These are phyloP conservation scores for Malurus melanocephalus DNA, from an alignment of 2,113 vertebrate species.

Conservation along the genomic window DNA sequence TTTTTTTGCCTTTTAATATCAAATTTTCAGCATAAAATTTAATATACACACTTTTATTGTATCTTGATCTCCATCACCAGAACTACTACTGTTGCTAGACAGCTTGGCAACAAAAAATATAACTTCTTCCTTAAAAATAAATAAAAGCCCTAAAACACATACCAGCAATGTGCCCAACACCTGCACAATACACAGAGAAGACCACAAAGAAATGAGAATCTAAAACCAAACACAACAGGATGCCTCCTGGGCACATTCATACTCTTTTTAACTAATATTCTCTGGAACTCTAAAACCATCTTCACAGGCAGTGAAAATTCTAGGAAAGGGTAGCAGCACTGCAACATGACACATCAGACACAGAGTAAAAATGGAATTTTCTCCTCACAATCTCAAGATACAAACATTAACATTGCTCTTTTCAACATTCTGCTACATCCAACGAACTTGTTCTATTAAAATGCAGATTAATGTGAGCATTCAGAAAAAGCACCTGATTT, in stretches of 20 bases:
- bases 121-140: background rate
- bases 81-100: background rate
- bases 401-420: background rate
- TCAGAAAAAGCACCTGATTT: background rate
- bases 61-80: background rate
- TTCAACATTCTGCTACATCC: background rate
- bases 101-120: background rate
- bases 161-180: background rate
- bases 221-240: background rate
- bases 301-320: background rate
- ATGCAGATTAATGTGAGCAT: background rate
- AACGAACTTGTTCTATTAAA: background rate
- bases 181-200: background rate
- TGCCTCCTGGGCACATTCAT: background rate
- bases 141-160: background rate
- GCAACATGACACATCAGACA: background rate
- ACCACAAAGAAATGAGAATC: background rate
- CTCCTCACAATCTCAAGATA: background rate
- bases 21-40: background rate
- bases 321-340: background rate
- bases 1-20: background rate
- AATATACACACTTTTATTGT: background rate
- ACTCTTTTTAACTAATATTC: background rate
- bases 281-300: background rate
- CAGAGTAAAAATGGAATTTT: background rate